These are phyloP conservation scores for Champsocephalus esox DNA, from an alignment of 2,797 vertebrate genomes.

Conservation along the genomic window DNA sequence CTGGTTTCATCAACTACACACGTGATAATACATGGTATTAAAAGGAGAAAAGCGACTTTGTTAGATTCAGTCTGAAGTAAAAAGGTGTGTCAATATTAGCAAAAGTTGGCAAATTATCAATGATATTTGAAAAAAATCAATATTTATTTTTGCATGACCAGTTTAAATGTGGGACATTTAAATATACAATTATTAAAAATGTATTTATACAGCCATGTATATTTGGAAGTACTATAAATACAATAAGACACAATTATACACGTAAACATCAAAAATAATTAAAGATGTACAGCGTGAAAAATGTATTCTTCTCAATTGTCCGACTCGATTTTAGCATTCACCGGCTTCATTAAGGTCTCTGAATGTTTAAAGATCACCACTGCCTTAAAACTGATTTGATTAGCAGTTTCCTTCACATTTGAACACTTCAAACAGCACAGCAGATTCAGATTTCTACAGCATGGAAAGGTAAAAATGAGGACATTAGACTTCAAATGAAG, in stretches of 20 bases:
- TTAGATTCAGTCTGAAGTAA: too few species aligned
- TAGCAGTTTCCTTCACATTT: not conserved
- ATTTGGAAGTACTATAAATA: not conserved
- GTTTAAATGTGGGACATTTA: slow-evolving; percentile 7
- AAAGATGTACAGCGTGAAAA: not conserved
- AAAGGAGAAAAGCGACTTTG: too few species aligned
- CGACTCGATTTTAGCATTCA: not conserved
- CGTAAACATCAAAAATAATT: not conserved
- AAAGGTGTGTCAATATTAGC: not conserved
- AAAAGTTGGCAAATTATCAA: not conserved
- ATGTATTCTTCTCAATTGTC: not conserved
- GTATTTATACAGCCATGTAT: not conserved
- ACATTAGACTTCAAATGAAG: slow-evolving; percentile 15
- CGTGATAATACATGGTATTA: not conserved
- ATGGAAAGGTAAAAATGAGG: not conserved
- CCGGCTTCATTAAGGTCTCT: not conserved
- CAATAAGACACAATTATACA: not conserved
- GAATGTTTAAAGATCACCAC: not conserved
- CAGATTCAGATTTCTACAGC: not conserved
- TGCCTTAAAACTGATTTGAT: not conserved
- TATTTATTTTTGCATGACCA: not conserved
- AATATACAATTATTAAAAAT: slow-evolving; percentile 11
- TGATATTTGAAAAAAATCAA: not conserved
- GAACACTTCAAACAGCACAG: not conserved
- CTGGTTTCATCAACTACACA: slow-evolving; percentile 28